Conservation (phyloP, 2,113 vertebrate genomes). For the Ammodytes marinus region DNA sequence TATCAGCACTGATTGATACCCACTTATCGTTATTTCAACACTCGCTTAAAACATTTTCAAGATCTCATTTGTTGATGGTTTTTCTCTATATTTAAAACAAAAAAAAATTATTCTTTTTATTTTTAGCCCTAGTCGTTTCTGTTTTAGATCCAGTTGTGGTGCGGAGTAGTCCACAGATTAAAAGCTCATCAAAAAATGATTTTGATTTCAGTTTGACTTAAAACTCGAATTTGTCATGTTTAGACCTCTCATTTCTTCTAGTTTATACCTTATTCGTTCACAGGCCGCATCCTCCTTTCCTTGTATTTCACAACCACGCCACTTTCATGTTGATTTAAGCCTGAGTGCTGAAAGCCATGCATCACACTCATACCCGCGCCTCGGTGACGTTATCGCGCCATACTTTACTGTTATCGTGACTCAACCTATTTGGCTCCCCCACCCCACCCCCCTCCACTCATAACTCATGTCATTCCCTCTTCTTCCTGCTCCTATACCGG, state of each 20-base stretch:
- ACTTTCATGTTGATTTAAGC: conserved; percentile 31
- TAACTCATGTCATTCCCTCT: conserved; percentile 38
- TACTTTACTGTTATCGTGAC: conserved; percentile 44
- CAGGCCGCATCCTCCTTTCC: neutral
- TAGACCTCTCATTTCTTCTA: neutral
- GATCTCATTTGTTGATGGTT: no score
- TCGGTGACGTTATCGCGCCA: conserved; percentile 41
- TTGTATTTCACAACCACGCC: neutral
- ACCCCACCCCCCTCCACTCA: neutral
- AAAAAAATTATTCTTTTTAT: no score
- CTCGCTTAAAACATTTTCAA: no score
- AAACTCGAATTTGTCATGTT: neutral
- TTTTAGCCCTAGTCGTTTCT: no score
- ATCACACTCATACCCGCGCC: conserved; percentile 20
- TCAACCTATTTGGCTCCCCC: conserved; percentile 16
- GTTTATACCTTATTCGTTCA: neutral
- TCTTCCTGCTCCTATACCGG: conserved; percentile 4
- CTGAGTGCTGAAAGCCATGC: conserved; percentile 23
- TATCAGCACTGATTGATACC: neutral
- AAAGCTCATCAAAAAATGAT: neutral
- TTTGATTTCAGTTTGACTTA: neutral
- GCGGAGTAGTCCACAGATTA: no score
- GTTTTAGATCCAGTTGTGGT: no score
- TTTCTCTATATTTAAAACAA: no score
- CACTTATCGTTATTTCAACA: neutral